Base-by-base conservation (phyloP, 2,113 vertebrate genomes). In the Ophthalmolycus amberensis region DNA sequence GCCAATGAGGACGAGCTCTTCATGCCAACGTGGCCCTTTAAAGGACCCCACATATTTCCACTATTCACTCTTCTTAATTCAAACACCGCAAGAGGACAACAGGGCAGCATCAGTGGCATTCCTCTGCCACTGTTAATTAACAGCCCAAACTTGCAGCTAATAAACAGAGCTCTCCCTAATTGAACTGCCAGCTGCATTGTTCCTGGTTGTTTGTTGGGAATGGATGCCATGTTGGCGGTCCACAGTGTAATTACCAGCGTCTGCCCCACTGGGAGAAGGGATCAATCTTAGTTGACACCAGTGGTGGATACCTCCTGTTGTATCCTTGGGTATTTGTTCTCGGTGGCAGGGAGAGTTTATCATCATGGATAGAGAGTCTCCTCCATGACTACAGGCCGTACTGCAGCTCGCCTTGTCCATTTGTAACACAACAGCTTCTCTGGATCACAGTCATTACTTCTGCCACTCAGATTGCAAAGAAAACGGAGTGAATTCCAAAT, bases 181-280 rank as follows among this genome's bases (percentile, higher is more conserved):
- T 91, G 76, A 90, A 85, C 85, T 85, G 86, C 83, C 85, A 89
- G 76, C 64, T 77, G 77, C 84, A 88, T 86, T 80, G 42, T 89
- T 83, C 29, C 67, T 54, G 38, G 75, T 89, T 84, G 83, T 85
- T 90, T 88, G 75, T 58, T n/a, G 84, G 73, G 74, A 87, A 88
- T 70, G 72, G 79, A 88, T 85, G 83, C 80, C 64, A 72, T 74
- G 83, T 79, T 88, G 85, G 75, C 8, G n/a, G 75, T 76, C 65
- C 44, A 65, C 76, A 54, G 76, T 87, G 85, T 89, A 91, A 92
- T 92, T 91, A 93, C 77, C 62, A 83, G 42, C 83, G 86, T 83
- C 85, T 74, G 70, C 59, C 78, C 79, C 72, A 72, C 54, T 77
- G 80, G 82, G 65, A 85, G 59, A 71, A 75, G 40, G 78, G 83